These are phyloP conservation scores for Zosterops lateralis DNA, from an alignment of 2,113 vertebrate species.

Conservation along the genomic window DNA sequence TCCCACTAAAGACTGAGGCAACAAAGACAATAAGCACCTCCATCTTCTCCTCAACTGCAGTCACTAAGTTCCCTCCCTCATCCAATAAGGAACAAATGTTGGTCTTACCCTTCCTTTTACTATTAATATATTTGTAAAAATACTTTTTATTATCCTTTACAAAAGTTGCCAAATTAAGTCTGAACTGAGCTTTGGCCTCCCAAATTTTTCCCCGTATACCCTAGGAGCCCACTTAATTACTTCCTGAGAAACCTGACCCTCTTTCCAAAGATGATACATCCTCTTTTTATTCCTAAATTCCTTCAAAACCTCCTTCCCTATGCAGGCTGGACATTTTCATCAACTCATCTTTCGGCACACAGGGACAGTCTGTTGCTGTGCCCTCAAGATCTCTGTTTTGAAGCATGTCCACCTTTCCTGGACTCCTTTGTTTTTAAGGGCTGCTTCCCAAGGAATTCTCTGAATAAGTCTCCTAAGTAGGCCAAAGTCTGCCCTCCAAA, in stretches of 20 bases:
- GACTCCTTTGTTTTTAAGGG: background rate
- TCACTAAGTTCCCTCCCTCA: background rate
- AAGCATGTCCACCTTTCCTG: background rate
- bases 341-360: background rate
- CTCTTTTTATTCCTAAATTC: background rate
- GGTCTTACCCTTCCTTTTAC: background rate
- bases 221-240: background rate
- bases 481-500: background rate
- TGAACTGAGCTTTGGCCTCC: background rate
- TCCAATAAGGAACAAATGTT: background rate
- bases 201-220: background rate
- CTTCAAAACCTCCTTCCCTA: background rate
- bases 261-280: background rate
- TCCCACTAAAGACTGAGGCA: background rate
- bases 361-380: background rate
- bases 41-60: background rate
- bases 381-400: background rate
- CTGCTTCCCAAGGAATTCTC: background rate
- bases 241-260: background rate
- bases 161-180: background rate
- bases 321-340: background rate
- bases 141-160: background rate
- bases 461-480: background rate
- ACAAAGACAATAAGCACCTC: background rate
- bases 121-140: background rate